Evolutionary conservation across 2,797 vertebrate genomes (phyloP).

Genomic region (Eulemur coronatus): DNA sequence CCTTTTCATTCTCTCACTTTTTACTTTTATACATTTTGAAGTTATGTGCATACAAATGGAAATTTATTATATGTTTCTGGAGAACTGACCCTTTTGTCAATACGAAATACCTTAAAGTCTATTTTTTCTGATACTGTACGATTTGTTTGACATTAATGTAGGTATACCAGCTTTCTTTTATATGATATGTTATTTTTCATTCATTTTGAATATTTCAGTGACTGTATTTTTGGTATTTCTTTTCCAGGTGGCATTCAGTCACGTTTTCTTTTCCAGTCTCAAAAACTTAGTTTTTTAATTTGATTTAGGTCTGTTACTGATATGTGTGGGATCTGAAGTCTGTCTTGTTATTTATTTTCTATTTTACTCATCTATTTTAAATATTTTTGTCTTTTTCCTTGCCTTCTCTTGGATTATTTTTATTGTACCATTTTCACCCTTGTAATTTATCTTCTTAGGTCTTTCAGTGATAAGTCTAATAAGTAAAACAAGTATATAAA

Average conservation of each 20-base stretch:
- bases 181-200: neutral
- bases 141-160: neutral
- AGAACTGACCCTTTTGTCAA: neutral
- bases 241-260: neutral
- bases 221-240: neutral
- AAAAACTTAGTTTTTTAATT: neutral
- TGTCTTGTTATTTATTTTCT: neutral
- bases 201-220: neutral
- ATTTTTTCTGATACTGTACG: neutral
- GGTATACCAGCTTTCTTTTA: neutral
- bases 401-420: neutral
- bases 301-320: neutral
- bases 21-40: conserved; percentile 6
- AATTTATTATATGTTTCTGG: neutral
- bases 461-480: neutral
- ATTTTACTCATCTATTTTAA: neutral
- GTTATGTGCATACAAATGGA: neutral
- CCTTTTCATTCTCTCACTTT: neutral
- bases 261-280: neutral
- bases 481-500: neutral
- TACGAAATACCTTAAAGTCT: neutral
- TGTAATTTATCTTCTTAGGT: neutral
- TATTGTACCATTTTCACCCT: neutral
- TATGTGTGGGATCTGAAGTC: neutral
- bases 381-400: neutral